A percentile compares a stretch with the other conserved stretches of the same genome.
Conservation (phyloP, 2,113 vertebrate genomes). For the Trogon melanurus region DNA sequence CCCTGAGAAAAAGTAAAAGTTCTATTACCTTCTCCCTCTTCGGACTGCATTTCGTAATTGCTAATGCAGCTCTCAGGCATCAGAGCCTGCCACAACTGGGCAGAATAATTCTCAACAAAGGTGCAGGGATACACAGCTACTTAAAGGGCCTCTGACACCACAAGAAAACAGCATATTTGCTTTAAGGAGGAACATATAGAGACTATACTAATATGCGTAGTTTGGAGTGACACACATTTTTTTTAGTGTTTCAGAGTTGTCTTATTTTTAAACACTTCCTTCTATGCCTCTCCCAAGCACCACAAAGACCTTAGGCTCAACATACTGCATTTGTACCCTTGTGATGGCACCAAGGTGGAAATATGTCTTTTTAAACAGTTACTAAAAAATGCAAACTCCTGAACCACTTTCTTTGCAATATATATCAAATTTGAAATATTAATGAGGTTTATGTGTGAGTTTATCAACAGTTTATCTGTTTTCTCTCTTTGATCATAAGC, state of each 20-base stretch:
- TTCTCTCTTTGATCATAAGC: background rate
- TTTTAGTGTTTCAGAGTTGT: background rate
- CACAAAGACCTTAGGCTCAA: background rate
- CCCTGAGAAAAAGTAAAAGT: background rate
- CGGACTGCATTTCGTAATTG: background rate
- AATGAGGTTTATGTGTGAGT: background rate
- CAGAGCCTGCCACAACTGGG: background rate
- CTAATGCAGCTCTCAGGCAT: background rate
- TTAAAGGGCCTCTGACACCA: background rate
- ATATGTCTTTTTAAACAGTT: background rate
- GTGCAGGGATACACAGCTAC: background rate
- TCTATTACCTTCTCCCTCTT: background rate
- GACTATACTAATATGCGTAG: background rate
- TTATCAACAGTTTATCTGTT: background rate
- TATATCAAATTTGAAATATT: background rate
- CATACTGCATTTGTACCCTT: background rate
- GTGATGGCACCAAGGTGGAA: background rate
- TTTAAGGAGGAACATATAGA: background rate
- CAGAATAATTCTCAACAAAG: background rate
- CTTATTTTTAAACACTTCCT: background rate
- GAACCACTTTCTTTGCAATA: background rate
- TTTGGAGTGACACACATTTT: background rate
- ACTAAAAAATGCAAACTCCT: background rate
- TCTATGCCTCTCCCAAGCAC: fast-evolving
- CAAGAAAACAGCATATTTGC: background rate